phyloP scores from a whole-genome alignment of 2,113 vertebrate genomes.

The Chloropsis hardwickii region DNA sequence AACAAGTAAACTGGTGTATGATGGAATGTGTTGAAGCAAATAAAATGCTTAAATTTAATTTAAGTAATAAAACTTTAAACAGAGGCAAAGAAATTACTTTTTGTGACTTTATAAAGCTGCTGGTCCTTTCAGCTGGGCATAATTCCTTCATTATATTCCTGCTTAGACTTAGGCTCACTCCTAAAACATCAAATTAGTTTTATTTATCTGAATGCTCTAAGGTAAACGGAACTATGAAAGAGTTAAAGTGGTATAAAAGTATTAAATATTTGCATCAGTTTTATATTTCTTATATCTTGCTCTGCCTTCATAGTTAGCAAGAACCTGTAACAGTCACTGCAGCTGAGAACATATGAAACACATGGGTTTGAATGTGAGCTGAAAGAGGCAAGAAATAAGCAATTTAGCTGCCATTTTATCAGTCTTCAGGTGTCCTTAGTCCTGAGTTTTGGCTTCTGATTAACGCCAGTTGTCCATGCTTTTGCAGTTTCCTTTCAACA shows the following conservation, averaged over 20 bases:
- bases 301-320: neutral
- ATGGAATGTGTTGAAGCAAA: neutral
- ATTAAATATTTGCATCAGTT: neutral
- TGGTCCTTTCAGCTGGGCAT: neutral
- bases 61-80: neutral
- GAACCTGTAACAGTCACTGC: neutral
- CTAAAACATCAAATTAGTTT: neutral
- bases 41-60: neutral
- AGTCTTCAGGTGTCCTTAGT: neutral
- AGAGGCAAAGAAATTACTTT: neutral
- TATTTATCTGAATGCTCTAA: neutral
- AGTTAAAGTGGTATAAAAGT: neutral
- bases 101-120: neutral
- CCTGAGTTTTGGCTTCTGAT: neutral
- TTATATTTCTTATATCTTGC: neutral
- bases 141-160: neutral
- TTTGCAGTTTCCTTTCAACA: conserved; percentile 1
- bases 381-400: neutral
- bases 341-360: neutral
- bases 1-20: neutral
- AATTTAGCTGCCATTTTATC: neutral
- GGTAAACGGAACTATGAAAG: neutral
- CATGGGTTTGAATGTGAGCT: neutral
- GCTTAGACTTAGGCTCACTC: neutral
- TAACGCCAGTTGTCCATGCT: neutral